phyloP scores from a whole-genome alignment of 2,888 invertebrate species.

The Fragum fragum region DNA sequence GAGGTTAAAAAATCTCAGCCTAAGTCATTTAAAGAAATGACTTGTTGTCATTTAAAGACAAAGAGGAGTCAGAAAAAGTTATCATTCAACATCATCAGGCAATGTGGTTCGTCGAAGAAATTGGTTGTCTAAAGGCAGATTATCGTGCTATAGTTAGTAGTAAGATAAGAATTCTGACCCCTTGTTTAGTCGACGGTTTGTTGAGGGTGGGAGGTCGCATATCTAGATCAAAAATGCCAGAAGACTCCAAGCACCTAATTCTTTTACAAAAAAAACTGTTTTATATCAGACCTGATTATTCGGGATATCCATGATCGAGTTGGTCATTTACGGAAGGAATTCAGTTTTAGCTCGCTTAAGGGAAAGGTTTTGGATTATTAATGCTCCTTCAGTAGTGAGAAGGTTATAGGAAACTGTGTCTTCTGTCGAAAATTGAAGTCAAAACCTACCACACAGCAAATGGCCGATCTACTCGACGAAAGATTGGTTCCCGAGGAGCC shows the following conservation, averaged over 20 bases:
- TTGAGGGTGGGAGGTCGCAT: slow-evolving; percentile 27
- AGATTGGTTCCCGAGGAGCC: slow-evolving; percentile 26
- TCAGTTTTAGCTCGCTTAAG: background rate
- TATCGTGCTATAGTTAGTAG: background rate
- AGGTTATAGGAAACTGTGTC: slow-evolving; percentile 43
- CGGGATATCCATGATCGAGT: slow-evolving; percentile 28
- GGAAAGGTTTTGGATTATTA: slow-evolving; percentile 51
- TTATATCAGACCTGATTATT: slow-evolving; percentile 41
- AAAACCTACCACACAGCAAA: slow-evolving; percentile 37
- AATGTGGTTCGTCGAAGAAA: too few species aligned
- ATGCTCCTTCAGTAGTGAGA: slow-evolving; percentile 44
- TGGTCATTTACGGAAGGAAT: slow-evolving; percentile 47
- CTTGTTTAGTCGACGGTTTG: background rate
- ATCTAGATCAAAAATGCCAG: slow-evolving; percentile 22
- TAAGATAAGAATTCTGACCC: slow-evolving; percentile 4
- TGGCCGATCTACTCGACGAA: slow-evolving; percentile 43
- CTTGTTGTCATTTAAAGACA: too few species aligned
- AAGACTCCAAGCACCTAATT: slow-evolving; percentile 29
- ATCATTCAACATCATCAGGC: too few species aligned
- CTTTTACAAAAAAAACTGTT: slow-evolving; percentile 49
- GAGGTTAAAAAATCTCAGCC: too few species aligned
- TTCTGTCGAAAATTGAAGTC: slow-evolving; percentile 33
- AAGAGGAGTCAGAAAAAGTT: too few species aligned
- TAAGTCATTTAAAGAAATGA: too few species aligned
- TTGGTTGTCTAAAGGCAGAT: too few species aligned